A percentile compares a stretch with the other conserved stretches of the same genome.
These are phyloP conservation scores for Microcebus lehilahytsara DNA, from an alignment of 2,113 vertebrate genomes.

Conservation along the genomic window DNA sequence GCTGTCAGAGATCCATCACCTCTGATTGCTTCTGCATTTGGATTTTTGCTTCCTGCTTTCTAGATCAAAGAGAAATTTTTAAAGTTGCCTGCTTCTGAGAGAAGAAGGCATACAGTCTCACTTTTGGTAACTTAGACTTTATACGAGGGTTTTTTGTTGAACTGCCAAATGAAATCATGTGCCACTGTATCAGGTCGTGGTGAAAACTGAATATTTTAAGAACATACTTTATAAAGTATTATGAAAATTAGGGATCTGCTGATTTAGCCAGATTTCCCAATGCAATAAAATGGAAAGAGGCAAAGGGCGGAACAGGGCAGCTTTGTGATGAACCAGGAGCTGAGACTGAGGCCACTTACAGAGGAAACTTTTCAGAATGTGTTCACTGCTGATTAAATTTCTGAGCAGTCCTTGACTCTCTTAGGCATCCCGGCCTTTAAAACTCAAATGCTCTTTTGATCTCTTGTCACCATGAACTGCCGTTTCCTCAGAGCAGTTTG, in stretches of 20 bases:
- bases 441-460: slow-evolving; percentile 59
- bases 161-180: neutral
- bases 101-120: neutral
- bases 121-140: neutral
- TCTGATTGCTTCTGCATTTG: neutral
- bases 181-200: neutral
- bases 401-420: neutral
- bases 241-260: neutral
- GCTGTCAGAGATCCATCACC: neutral
- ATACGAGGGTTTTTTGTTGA: neutral
- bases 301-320: neutral
- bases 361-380: neutral
- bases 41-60: neutral
- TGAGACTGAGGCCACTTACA: neutral
- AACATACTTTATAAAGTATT: neutral
- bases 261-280: neutral
- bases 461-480: slow-evolving; percentile 58
- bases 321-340: neutral
- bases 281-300: neutral
- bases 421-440: slow-evolving; percentile 47
- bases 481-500: slow-evolving; percentile 73
- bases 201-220: neutral
- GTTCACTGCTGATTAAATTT: slow-evolving; percentile 39
- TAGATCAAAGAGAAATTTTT: neutral
- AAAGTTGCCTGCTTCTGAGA: neutral